Evolutionary conservation across 1,140 invertebrate species (phyloP).

Genomic region (Calliopsis andreniformis): DNA sequence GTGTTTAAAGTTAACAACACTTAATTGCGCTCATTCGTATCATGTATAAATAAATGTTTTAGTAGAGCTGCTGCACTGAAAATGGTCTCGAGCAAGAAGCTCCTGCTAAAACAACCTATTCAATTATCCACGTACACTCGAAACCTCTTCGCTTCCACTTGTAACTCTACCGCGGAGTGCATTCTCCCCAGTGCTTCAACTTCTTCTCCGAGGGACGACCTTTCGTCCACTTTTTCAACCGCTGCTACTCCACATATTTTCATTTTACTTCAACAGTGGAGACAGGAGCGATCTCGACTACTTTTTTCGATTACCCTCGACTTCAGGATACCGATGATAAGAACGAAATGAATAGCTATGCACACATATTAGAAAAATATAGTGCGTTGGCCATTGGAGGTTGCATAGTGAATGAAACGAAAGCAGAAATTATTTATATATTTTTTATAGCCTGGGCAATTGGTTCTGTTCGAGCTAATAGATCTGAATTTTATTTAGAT

Average conservation of each 20-base stretch:
- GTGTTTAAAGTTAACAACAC: neutral
- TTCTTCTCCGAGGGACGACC: conserved; percentile 44
- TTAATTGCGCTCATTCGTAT: conserved; percentile 1
- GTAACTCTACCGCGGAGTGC: conserved; percentile 40
- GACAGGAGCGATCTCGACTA: neutral
- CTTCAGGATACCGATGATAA: too few relatives aligned
- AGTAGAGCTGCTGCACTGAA: neutral
- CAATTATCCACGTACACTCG: conserved; percentile 51
- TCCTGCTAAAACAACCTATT: conserved; percentile 46
- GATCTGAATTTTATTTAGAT: too few relatives aligned
- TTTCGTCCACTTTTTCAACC: conserved; percentile 38
- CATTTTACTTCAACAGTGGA: neutral
- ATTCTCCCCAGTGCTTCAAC: conserved; percentile 34
- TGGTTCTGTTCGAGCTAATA: too few relatives aligned
- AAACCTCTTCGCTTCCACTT: conserved; percentile 46
- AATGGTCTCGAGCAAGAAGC: conserved; percentile 16
- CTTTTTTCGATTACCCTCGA: neutral
- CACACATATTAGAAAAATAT: too few relatives aligned
- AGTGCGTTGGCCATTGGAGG: too few relatives aligned
- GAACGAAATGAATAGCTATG: too few relatives aligned
- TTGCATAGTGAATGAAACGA: too few relatives aligned
- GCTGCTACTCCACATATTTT: conserved; percentile 3
- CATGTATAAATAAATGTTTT: conserved; percentile 26
- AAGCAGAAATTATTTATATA: too few relatives aligned
- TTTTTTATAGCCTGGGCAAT: too few relatives aligned